These are phyloP conservation scores for Protula sp. DNA, from an alignment of 2,888 invertebrate species.

Conservation along the genomic window DNA sequence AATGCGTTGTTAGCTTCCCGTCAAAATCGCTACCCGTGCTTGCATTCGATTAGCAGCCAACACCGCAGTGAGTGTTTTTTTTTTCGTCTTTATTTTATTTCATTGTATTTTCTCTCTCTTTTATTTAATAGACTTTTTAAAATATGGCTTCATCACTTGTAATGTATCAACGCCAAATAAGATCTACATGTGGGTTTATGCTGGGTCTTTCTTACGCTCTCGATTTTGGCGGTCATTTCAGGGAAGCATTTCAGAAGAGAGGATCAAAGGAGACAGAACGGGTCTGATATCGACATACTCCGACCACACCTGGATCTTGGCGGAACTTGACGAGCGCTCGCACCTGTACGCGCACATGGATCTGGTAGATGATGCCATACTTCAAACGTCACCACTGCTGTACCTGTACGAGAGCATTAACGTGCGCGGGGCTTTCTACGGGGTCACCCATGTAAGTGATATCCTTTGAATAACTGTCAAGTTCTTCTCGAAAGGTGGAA, in stretches of 20 bases:
- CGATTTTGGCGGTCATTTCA: constrained; percentile 1
- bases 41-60: too few relatives aligned
- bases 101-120: constrained; percentile 12
- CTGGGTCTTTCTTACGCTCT: too few relatives aligned
- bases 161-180: too few relatives aligned
- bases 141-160: constrained; percentile 24
- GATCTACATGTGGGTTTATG: too few relatives aligned
- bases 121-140: constrained; percentile 20
- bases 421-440: constrained; percentile 13
- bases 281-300: constrained; percentile 23
- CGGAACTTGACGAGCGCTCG: constrained; percentile 16
- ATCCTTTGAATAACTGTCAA: too few relatives aligned
- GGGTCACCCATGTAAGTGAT: too few relatives aligned
- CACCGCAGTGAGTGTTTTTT: too few relatives aligned
- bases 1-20: too few relatives aligned
- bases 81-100: too few relatives aligned
- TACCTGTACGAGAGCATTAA: constrained; percentile 25
- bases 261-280: constrained; percentile 27
- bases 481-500: too few relatives aligned
- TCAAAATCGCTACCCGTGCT: too few relatives aligned
- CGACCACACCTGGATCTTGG: constrained; percentile 18
- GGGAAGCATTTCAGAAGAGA: constrained; percentile 12
- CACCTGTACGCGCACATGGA: constrained; percentile 25
- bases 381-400: constrained; percentile 21
- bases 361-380: constrained; percentile 11